Base-by-base conservation (phyloP, 1,140 invertebrate species). In the Pogonomyrmex californicus region DNA sequence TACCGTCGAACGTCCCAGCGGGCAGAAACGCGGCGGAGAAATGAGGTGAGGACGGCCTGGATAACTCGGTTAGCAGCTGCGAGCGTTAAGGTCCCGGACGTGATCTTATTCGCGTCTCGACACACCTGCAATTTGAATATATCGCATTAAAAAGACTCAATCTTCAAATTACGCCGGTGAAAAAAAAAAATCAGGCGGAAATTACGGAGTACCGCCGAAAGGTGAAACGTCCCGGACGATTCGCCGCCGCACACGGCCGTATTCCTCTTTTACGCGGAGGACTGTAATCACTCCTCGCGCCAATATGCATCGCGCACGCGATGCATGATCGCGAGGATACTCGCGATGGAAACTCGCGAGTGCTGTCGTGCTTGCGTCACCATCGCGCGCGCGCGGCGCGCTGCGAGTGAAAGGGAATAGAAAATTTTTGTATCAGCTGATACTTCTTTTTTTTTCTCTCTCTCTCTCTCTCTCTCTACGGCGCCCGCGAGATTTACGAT, bases 361-460 rank as follows among this genome's bases (percentile, higher is more conserved):
- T 87, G 62, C 85, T 88, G 88, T 77, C 86, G 60, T 33, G 17
- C 47, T 90, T 90, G 88, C 88, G 82, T 88, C 82, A 91, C 85
- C 78, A 62, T 73, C 56, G 12, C 51, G 60, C 62, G 76, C 60
- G 33, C 56, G 58, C 68, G 41, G 44, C 36, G 33, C 10, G 62
- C 70, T 23, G 47, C 30, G 44, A 90, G 89, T 90, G 89, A 90
- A 90, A 90, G 89, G 89, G 88, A 90, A 78, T 90, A 81, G 89
- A 86, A 58, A 71, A 85, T 90, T 90, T 90, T 90, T 86, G 30
- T 23, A 23, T 47, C 60, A 38, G 76, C 44, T 7, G 23, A 63
- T 44, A 76, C 76, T 62, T 78, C 58, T 49, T 83, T 70, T 87
- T 23, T 23, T 23, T 23, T 23, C 0, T 23, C 0, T 23, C 0